Evolutionary conservation across 1,140 invertebrate species (phyloP).

Genomic region (Ceratina japonica): DNA sequence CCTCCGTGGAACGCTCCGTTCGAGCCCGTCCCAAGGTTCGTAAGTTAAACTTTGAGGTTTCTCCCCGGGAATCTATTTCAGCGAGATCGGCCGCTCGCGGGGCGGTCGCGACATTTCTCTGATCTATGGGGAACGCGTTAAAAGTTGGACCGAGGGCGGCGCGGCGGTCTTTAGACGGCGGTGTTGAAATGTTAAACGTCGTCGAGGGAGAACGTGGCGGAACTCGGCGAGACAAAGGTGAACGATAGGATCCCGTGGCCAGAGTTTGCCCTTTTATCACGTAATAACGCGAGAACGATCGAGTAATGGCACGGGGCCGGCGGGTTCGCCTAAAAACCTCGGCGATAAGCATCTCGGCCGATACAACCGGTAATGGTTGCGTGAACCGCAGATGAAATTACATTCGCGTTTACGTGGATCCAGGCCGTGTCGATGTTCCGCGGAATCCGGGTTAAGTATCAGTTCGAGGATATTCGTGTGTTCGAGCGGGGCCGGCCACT

Average conservation of each 20-base stretch:
- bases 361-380: background rate
- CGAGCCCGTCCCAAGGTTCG: background rate
- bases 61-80: background rate
- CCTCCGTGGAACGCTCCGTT: constrained; percentile 9
- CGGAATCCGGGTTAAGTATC: constrained; percentile 22
- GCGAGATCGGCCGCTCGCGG: constrained; percentile 16
- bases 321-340: background rate
- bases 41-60: background rate
- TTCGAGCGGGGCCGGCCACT: constrained; percentile 5
- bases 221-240: background rate
- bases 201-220: background rate
- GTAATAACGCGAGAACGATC: no score
- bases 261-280: no score
- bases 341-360: background rate
- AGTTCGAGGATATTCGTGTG: background rate
- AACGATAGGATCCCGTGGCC: background rate
- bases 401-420: background rate
- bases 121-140: constrained; percentile 20
- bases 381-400: constrained; percentile 36
- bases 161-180: no score
- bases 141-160: background rate
- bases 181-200: constrained; percentile 19
- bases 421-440: background rate
- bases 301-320: no score
- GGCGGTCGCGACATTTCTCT: constrained; percentile 23